Evolutionary conservation across 2,888 invertebrate species (phyloP).

Genomic region (Agrotis puta): DNA sequence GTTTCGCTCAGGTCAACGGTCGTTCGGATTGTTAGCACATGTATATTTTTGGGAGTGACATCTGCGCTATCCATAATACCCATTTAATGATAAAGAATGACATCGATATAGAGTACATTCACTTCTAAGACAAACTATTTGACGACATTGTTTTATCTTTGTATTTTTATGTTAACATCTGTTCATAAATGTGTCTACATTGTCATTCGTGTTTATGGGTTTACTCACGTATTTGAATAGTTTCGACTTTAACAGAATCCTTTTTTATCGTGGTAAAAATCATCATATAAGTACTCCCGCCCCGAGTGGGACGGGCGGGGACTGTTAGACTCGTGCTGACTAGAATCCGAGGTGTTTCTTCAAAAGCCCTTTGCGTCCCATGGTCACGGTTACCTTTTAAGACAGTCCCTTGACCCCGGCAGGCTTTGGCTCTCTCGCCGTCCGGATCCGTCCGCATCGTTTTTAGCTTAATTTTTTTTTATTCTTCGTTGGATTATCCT

Average conservation of each 20-base stretch:
- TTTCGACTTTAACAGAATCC: not conserved
- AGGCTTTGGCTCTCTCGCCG: too few relatives aligned
- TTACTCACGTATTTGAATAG: not conserved
- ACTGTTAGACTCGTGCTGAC: too few relatives aligned
- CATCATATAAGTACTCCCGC: too few relatives aligned
- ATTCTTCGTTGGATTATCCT: not conserved
- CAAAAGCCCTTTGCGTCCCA: too few relatives aligned
- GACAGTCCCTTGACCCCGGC: too few relatives aligned
- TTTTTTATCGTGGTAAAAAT: too few relatives aligned
- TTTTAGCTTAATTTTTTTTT: not conserved
- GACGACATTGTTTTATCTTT: not conserved
- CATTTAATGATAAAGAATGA: constrained; percentile 36
- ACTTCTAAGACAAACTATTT: constrained; percentile 35
- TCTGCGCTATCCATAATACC: constrained; percentile 41
- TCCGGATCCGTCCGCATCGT: too few relatives aligned
- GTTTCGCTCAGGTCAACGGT: constrained; percentile 52
- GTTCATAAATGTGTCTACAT: not conserved
- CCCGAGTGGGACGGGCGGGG: too few relatives aligned
- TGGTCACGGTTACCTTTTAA: too few relatives aligned
- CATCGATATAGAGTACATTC: constrained; percentile 37
- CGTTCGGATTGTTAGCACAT: constrained; percentile 47
- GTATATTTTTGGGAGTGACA: constrained; percentile 56
- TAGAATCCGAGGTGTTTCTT: too few relatives aligned
- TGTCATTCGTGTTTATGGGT: not conserved
- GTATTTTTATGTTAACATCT: constrained; percentile 3